Percentiles rank a stretch among this genome's conserved stretches.
These are phyloP conservation scores for Dasyornis broadbenti DNA, from an alignment of 2,113 vertebrate genomes.

Conservation along the genomic window DNA sequence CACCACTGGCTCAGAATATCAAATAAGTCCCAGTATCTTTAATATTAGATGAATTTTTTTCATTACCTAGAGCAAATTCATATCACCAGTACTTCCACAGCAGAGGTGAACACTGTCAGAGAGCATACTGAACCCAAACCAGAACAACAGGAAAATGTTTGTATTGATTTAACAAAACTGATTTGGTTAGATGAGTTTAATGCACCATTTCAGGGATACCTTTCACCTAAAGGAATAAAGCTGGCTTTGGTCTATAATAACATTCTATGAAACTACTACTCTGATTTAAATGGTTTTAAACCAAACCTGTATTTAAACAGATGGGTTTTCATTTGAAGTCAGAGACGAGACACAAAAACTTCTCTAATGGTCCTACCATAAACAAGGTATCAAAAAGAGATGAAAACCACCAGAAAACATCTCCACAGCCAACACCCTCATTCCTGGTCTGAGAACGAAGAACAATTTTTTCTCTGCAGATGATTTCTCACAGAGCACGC, in stretches of 20 bases:
- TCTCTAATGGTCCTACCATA: not conserved
- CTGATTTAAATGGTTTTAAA: not conserved
- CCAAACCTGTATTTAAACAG: not conserved
- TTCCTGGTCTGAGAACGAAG: not conserved
- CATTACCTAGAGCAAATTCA: not conserved
- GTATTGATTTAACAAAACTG: not conserved
- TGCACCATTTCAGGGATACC: not conserved
- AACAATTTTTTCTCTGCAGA: not conserved
- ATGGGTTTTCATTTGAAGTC: not conserved
- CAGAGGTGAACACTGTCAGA: not conserved
- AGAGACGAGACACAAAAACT: not conserved
- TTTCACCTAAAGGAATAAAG: not conserved
- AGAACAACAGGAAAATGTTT: not conserved
- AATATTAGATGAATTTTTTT: not conserved
- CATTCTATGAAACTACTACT: not conserved
- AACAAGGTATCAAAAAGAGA: not conserved
- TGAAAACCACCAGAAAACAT: not conserved
- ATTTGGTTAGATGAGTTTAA: not conserved
- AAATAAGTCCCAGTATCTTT: not conserved
- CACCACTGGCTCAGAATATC: constrained; percentile 10
- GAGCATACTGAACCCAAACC: not conserved
- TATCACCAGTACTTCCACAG: not conserved
- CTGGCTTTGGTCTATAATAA: not conserved
- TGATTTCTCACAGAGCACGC: not conserved
- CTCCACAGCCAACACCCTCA: not conserved